Percentiles rank a stretch among this genome's conserved stretches.
Conservation (phyloP, 2,113 vertebrate genomes). For the Cyrtonyx montezumae region DNA sequence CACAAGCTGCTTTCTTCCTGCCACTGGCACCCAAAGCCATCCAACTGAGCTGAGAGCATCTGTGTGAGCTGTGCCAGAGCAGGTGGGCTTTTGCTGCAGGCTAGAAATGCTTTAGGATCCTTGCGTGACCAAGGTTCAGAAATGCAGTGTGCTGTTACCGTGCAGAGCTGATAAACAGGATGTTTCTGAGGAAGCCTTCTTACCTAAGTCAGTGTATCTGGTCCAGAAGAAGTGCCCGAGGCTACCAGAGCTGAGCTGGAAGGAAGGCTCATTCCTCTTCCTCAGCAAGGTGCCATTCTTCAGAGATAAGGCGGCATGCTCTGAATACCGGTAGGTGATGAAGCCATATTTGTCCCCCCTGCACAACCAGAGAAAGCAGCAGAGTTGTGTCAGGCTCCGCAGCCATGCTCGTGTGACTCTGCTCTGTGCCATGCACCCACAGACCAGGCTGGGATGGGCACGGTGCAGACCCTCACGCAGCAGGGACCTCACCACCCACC, state of each 20-base stretch:
- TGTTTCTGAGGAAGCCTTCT: slow-evolving; percentile 4
- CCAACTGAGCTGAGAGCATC: not conserved
- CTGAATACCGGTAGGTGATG: slow-evolving; percentile 89
- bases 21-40: not conserved
- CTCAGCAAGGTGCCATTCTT: slow-evolving; percentile 77
- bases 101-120: not conserved
- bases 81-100: not conserved
- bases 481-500: slow-evolving; percentile 53
- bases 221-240: slow-evolving; percentile 87
- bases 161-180: not conserved
- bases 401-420: not conserved
- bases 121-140: not conserved
- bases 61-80: not conserved
- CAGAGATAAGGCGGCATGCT: slow-evolving; percentile 81
- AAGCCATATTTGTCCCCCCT: slow-evolving; percentile 91
- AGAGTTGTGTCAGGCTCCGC: fast-evolving
- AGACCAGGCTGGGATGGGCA: not conserved
- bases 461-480: not conserved
- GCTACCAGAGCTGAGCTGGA: slow-evolving; percentile 82
- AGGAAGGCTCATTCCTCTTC: slow-evolving; percentile 84
- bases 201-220: slow-evolving; percentile 92
- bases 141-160: not conserved
- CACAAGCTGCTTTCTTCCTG: not conserved
- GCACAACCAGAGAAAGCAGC: slow-evolving; percentile 27
- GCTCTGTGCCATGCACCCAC: not conserved